phyloP scores from a whole-genome alignment of 2,888 invertebrate species.

The Dasysyrphus albostriatus region DNA sequence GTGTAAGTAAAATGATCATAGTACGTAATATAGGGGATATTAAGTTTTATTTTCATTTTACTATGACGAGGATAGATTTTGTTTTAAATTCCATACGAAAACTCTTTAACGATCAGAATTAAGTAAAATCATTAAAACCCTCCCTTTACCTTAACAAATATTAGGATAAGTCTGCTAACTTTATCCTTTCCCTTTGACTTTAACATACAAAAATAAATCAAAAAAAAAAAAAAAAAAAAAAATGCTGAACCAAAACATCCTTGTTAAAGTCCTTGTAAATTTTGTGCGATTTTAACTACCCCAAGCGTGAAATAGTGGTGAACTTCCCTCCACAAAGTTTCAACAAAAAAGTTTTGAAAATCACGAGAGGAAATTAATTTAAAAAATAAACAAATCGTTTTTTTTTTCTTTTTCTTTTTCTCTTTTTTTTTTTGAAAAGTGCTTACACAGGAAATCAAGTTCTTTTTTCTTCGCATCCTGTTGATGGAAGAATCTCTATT shows the following conservation, averaged over 20 bases:
- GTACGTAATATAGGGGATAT: no score
- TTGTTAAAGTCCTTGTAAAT: background rate
- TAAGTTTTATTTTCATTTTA: no score
- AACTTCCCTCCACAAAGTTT: constrained; percentile 20
- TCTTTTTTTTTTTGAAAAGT: background rate
- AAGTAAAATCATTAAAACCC: background rate
- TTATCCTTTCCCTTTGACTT: background rate
- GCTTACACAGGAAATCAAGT: constrained; percentile 7
- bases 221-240: background rate
- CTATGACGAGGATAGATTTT: background rate
- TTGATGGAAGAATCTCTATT: background rate
- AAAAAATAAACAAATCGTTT: background rate
- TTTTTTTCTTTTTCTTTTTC: background rate
- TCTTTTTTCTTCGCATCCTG: background rate
- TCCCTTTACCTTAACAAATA: background rate
- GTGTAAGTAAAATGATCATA: no score
- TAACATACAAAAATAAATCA: background rate
- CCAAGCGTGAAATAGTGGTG: constrained; percentile 49
- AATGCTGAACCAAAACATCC: background rate
- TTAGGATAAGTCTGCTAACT: background rate
- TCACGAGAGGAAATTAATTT: constrained; percentile 17
- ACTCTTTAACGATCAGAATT: background rate
- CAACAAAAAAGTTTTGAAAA: background rate
- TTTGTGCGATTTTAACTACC: constrained; percentile 34
- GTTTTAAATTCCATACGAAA: background rate